Base-by-base conservation (phyloP, 1,140 invertebrate genomes). In the Lanistes nyassanus region DNA sequence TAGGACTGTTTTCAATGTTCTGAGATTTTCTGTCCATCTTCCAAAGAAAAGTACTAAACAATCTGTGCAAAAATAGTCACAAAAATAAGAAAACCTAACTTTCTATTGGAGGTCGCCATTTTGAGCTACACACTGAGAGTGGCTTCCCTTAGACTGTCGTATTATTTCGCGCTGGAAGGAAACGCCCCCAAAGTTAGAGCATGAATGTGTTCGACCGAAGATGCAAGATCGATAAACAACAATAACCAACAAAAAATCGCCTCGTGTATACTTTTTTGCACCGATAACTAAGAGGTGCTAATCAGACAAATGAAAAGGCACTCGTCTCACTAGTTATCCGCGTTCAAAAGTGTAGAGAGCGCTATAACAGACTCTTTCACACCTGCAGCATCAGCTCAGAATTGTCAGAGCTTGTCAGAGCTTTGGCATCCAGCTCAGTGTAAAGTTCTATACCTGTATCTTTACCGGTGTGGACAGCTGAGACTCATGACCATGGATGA, bases 91-190 rank as follows among this genome's bases (percentile, higher is more conserved):
- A n/a, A 2, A 23, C 70, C 74, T 62, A 34, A 76, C 71, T 79
- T 76, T 26, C 70, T 70, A n/a, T 66, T 67, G 75, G 74, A 58
- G 39, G 65, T 58, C 66, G 72, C 64, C 78, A 79, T 79, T 31
- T 76, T 79, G 34, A 9, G 21, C 26, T 37, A 55, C 4, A 37
- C 47, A 23, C 31, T n/a, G 4, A 65, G 29, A 62, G n/a, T 65
- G 56, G 34, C 29, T 13, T 58, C 60, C 60, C 47, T 56, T 37
- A 1, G 39, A 34, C 51, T n/a, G n/a, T n/a, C 53, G 16, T 3
- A 34, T 31, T 60, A 11, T 58, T 58, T 21, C 23, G 23, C 3
- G 11, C 7, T 11, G 3, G 29, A 60, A 23, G 56, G 56, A 2
- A 23, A 3, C 56, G 56, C 56, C 56, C 56, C 11, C 29, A n/a